Evolutionary conservation across 2,113 vertebrate genomes (phyloP).

Genomic region (Pedionomus torquatus): DNA sequence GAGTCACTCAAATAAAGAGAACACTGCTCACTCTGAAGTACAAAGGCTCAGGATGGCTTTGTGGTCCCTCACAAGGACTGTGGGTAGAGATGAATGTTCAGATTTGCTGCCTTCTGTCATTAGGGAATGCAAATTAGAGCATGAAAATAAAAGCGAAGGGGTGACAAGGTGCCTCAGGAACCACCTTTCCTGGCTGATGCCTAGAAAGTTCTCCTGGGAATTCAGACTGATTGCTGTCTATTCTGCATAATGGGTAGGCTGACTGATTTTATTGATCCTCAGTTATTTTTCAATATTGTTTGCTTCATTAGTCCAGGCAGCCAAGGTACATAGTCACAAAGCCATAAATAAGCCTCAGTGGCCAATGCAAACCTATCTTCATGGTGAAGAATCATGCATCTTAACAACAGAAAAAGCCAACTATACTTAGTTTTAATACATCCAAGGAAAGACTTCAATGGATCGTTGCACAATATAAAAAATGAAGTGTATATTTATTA

Average conservation of each 20-base stretch:
- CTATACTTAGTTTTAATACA: background rate
- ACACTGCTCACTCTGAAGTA: background rate
- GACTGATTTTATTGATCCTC: constrained; percentile 43
- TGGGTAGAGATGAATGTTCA: background rate
- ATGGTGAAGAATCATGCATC: background rate
- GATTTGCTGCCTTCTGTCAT: constrained; percentile 9
- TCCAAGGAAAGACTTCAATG: background rate
- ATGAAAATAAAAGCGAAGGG: background rate
- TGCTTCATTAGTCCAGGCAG: background rate
- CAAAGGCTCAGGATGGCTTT: constrained; percentile 16
- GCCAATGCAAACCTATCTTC: background rate
- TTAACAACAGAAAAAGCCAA: background rate
- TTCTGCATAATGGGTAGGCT: constrained; percentile 13
- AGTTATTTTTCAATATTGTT: constrained; percentile 2
- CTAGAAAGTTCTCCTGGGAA: constrained; percentile 2
- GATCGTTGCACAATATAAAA: background rate
- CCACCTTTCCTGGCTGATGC: background rate
- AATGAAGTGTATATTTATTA: background rate
- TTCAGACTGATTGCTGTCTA: background rate
- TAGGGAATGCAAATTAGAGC: constrained; percentile 21
- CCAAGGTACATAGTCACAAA: background rate
- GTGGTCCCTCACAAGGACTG: background rate
- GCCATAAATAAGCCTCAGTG: background rate
- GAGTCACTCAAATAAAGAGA: constrained; percentile 32
- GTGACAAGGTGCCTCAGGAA: background rate